Evolutionary conservation across 2,113 vertebrate genomes (phyloP).

Genomic region (Amphiprion percula): DNA sequence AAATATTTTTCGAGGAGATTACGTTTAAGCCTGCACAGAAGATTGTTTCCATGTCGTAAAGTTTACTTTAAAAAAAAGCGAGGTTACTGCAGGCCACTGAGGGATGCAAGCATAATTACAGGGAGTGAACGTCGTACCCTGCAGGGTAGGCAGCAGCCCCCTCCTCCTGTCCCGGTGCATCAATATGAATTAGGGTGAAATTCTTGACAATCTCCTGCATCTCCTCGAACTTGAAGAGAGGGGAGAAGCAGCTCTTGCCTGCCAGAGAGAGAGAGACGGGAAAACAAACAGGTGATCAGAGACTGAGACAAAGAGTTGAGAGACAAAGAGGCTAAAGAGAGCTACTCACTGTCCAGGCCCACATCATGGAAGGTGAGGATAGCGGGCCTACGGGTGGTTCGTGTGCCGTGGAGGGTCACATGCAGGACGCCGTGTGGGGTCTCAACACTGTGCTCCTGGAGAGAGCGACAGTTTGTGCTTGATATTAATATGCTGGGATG

Average conservation of each 20-base stretch:
- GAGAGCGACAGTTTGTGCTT: neutral
- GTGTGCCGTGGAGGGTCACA: constrained; percentile 89
- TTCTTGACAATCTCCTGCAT: constrained; percentile 96
- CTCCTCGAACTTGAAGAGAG: constrained; percentile 91
- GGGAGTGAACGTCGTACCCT: constrained; percentile 77
- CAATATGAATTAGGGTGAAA: constrained; percentile 91
- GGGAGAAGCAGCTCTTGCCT: constrained; percentile 93
- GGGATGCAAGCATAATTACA: neutral
- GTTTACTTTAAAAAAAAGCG: constrained; percentile 1
- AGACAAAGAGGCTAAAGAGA: neutral
- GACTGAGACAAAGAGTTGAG: neutral
- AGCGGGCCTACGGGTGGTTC: constrained; percentile 90
- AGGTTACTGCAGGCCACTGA: constrained; percentile 2
- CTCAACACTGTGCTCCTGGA: constrained; percentile 91
- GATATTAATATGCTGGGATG: too few relatives aligned
- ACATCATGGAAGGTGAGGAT: constrained; percentile 94
- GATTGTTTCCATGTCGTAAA: constrained; percentile 34
- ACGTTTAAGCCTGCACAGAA: constrained; percentile 47
- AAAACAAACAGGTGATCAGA: neutral
- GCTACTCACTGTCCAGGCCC: constrained; percentile 90
- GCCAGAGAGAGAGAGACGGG: constrained; percentile 23
- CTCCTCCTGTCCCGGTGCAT: constrained; percentile 92
- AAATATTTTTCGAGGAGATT: constrained; percentile 61
- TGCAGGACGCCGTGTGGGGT: constrained; percentile 90
- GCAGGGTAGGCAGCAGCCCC: constrained; percentile 87